Evolutionary conservation across 2,113 vertebrate species (phyloP).

Genomic region (Rhynchomys soricoides): DNA sequence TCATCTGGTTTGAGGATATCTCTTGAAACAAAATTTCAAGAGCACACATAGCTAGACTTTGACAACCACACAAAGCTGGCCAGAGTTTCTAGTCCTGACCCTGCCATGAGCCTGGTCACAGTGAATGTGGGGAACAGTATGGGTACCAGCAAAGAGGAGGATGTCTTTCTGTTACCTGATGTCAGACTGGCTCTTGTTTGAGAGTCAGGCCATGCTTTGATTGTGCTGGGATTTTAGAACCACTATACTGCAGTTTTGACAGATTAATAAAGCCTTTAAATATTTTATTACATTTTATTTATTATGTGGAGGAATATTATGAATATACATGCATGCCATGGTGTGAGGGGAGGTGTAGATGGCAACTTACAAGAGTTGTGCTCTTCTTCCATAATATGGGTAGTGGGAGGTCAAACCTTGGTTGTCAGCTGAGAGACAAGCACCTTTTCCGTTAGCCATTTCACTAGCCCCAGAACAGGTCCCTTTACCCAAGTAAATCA

Average conservation of each 20-base stretch:
- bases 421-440: background rate
- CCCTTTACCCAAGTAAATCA: background rate
- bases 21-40: background rate
- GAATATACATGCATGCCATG: background rate
- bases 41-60: background rate
- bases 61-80: background rate
- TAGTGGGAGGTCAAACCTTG: background rate
- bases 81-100: background rate
- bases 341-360: background rate
- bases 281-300: background rate
- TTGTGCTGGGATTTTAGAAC: background rate
- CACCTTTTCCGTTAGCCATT: background rate
- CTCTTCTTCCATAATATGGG: background rate
- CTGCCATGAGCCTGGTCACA: background rate
- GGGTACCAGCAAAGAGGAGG: background rate
- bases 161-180: background rate
- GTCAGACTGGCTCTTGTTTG: background rate
- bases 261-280: background rate
- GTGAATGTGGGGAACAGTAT: too few relatives aligned
- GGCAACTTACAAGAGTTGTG: background rate
- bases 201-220: background rate
- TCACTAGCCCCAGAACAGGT: background rate
- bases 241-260: background rate
- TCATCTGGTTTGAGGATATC: background rate
- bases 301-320: background rate